Base-by-base conservation (phyloP, 2,113 vertebrate species). In the Trichechus manatus region DNA sequence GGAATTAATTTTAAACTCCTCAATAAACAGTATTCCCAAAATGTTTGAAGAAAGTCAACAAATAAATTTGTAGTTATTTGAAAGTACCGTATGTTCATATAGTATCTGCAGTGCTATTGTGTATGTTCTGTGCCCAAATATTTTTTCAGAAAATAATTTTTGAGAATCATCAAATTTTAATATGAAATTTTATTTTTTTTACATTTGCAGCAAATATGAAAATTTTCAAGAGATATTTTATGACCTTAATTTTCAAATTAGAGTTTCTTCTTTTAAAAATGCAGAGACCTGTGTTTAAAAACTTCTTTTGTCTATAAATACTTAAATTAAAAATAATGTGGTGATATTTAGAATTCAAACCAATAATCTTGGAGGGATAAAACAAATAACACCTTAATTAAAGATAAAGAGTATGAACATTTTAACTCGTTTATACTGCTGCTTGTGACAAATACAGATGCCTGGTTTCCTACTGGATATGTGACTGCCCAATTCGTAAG, bases 1-100 rank as follows among this genome's bases (percentile, higher is more conserved):
- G 61, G 25, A 96, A 95, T 93, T 95, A 77, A 86, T 77, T 95
- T 89, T 96, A 86, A 96, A 82, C 19, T 82, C 33, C 50, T 53
- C 42, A 72, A 13, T 70, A 72, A 82, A 31, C 6, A 36, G 22
- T 72, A 72, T 94, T 91, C 36, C 31, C 68, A 64, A 90, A 82
- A 80, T 47, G 17, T 33, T 90, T 86, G 33, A 88, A 53, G n/a
- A 78, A 92, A 91, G n/a, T 82, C 86, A 86, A 39, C 59, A 87
- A 74, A 74, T 86, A 0, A 70, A 27, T 68, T 93, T 70, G 19
- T 64, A 78, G 33, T 74, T 94, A 72, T 47, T 66, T 82, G 61
- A 75, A 86, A 85, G 36, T 47, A 79, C 6, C 25, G n/a, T 42
- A 1, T 47, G 4, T 44, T 36, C 20, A n/a, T 72, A 7, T 5